Conservation (phyloP, 2,113 vertebrate genomes). For the Rousettus leschenaultii region DNA sequence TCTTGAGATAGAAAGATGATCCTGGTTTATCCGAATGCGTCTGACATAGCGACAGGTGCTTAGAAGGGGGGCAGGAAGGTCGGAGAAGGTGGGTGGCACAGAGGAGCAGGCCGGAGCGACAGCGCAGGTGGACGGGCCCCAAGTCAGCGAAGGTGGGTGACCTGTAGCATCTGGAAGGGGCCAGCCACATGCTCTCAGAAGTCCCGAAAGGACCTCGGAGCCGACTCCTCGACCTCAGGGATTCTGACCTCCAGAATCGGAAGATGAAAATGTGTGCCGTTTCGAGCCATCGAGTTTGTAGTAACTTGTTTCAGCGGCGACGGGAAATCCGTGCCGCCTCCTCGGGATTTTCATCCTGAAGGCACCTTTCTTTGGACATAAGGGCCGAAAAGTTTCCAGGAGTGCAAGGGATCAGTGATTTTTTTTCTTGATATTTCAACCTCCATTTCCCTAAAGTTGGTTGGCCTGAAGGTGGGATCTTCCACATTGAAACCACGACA, state of each 20-base stretch:
- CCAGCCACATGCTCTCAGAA: accelerated
- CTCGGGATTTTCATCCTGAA: accelerated
- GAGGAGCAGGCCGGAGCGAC: accelerated
- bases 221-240: background rate
- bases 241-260: background rate
- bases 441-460: background rate
- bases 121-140: accelerated
- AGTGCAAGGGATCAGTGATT: accelerated
- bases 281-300: background rate
- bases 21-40: no score
- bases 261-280: no score
- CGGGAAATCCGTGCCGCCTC: accelerated
- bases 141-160: accelerated
- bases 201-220: background rate
- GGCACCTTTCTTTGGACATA: background rate
- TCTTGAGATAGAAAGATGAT: no score
- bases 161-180: background rate
- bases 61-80: no score
- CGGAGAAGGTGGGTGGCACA: no score
- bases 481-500: accelerated
- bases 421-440: background rate
- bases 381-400: no score
- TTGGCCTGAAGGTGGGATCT: background rate
- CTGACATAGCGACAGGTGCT: accelerated
- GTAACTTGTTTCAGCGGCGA: background rate